Evolutionary conservation across 2,888 invertebrate genomes (phyloP), one percentile per base, ranked within the genome.

Genomic region (Spisula solida): DNA sequence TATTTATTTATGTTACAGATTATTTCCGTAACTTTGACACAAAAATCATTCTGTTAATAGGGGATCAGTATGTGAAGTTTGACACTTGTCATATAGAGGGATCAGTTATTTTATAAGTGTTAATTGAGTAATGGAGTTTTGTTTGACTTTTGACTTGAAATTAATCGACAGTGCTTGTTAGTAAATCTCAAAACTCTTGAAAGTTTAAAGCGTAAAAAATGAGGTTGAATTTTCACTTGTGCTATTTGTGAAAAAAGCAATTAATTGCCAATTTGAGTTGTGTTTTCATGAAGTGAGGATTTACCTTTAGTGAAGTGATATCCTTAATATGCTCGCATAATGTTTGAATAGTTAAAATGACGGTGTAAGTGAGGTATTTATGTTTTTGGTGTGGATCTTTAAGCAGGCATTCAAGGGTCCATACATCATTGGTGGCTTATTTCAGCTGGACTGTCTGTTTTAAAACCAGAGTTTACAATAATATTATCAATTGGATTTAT

Each of bases 171-270:
- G 25, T 8, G 10, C 60, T 66, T 66, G 60, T 66, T 66, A 8
- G 25, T 66, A 25, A 66, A n/a, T 66, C n/a, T 66, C 25, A n/a
- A n/a, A 66, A 66, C 60, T 25, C 16, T 51, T 51, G 16, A 51
- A 51, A 51, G 51, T 51, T 51, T 51, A 51, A 51, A 51, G 14
- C 12, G 51, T 66, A 12, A 25, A 66, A 25, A 66, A 66, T 18
- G 25, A 66, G 60, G 25, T 25, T 66, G 6, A 66, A 66, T 66
- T 66, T 25, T 66, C 60, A 66, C 60, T 66, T n/a, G 60, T 12
- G 25, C 8, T 66, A 66, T 66, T 66, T n/a, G 60, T 66, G n/a
- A 56, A 66, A 60, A 66, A 66, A 66, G 60, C 60, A 66, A 66
- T 66, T 66, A 66, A 25, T 66, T 66, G 25, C 25, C 60, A 6